Evolutionary conservation across 2,797 vertebrate species (phyloP).

Genomic region (Lophius americanus): DNA sequence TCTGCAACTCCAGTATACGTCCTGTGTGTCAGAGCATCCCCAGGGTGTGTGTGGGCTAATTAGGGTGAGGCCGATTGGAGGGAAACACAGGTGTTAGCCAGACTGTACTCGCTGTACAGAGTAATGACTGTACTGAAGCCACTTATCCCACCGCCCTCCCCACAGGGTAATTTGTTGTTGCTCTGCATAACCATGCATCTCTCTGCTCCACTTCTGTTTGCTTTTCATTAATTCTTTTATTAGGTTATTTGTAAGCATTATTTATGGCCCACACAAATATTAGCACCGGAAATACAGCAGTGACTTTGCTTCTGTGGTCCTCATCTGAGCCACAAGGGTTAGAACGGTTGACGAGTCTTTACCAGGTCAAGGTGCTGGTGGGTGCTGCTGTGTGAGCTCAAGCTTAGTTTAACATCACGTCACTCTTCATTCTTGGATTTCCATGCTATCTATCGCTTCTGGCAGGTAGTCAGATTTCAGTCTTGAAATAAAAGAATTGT

Average conservation of each 20-base stretch:
- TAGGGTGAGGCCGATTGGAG: conserved; percentile 94
- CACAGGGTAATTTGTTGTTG: conserved; percentile 91
- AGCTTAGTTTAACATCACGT: conserved; percentile 34
- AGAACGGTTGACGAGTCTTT: conserved; percentile 71
- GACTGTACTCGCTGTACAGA: conserved; percentile 89
- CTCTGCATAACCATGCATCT: conserved; percentile 94
- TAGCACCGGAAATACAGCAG: conserved; percentile 86
- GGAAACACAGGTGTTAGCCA: conserved; percentile 97
- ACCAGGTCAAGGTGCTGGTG: conserved; percentile 82
- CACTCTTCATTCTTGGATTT: conserved; percentile 7
- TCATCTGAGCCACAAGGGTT: conserved; percentile 68
- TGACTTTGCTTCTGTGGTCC: conserved; percentile 83
- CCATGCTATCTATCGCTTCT: conserved; percentile 9
- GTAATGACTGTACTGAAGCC: conserved; percentile 92
- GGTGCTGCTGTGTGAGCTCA: conserved; percentile 41
- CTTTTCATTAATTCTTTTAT: conserved; percentile 85
- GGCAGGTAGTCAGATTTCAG: conserved; percentile 44
- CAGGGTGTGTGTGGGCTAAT: conserved; percentile 95
- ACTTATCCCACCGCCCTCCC: conserved; percentile 69
- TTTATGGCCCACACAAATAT: conserved; percentile 96
- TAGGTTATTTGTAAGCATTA: conserved; percentile 88
- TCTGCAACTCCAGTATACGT: conserved; percentile 53
- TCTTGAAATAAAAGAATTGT: conserved; percentile 32
- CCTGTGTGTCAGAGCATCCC: conserved; percentile 82
- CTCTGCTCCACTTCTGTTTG: conserved; percentile 92